A percentile compares a stretch with the other conserved stretches of the same genome.
These are phyloP conservation scores for Fulica atra DNA, from an alignment of 2,113 vertebrate species.

Conservation along the genomic window DNA sequence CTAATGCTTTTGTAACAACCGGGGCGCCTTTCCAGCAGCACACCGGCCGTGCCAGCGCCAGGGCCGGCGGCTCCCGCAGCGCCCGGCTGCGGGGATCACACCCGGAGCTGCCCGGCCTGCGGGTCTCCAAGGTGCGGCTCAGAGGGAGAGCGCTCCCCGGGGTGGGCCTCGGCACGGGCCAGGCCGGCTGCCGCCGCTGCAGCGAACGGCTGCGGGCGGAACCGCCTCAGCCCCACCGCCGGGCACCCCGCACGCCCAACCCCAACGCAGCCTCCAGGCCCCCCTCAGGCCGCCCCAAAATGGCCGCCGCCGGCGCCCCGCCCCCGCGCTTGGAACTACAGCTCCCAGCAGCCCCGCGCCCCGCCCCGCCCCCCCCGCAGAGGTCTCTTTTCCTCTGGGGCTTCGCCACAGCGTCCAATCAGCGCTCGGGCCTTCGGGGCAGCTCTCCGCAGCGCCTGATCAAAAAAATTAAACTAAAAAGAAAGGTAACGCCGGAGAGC, in stretches of 20 bases:
- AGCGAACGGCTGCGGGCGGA: not conserved
- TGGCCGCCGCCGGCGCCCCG: rapidly evolving
- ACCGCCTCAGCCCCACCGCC: no score
- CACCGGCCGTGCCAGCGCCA: no score
- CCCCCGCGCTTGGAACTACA: not conserved
- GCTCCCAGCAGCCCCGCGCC: not conserved
- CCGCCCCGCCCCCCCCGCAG: no score
- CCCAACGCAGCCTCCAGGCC: rapidly evolving
- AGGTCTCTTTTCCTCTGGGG: not conserved
- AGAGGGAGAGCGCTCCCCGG: rapidly evolving
- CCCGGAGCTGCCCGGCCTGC: no score
- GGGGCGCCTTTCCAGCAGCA: no score
- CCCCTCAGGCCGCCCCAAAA: not conserved
- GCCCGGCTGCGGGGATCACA: no score
- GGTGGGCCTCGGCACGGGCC: rapidly evolving
- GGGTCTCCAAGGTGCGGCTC: no score
- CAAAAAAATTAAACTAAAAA: not conserved
- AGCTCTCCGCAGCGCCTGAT: rapidly evolving
- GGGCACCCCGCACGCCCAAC: no score
- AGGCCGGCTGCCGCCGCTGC: rapidly evolving
- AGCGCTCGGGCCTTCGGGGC: not conserved
- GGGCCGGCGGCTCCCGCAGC: no score
- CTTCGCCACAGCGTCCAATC: not conserved
- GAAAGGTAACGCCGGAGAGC: rapidly evolving
- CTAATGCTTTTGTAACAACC: no score